Evolutionary conservation across 2,113 vertebrate species (phyloP).

Genomic region (Miniopterus natalensis): DNA sequence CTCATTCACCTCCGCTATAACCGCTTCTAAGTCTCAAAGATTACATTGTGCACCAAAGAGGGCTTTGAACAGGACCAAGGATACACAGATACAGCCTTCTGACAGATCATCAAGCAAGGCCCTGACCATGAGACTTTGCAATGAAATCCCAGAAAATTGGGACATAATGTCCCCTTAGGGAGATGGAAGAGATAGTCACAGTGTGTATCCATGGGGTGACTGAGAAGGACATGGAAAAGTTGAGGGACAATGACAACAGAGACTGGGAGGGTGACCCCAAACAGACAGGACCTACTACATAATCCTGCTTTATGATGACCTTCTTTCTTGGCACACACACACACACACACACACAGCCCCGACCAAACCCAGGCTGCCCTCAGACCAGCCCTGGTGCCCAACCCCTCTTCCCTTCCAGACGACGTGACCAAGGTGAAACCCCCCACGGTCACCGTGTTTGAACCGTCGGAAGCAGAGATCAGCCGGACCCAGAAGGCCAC

Average conservation of each 20-base stretch:
- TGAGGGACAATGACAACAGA: background rate
- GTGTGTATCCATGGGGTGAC: fast-evolving
- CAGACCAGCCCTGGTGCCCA: background rate
- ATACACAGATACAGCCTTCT: background rate
- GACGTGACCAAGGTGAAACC: fast-evolving
- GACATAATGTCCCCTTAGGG: too few relatives aligned
- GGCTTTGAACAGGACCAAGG: background rate
- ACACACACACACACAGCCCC: background rate
- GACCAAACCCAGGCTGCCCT: fast-evolving
- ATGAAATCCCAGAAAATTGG: background rate
- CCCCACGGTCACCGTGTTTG: conserved; percentile 85
- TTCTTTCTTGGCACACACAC: background rate
- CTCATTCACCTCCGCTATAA: background rate
- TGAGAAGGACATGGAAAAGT: background rate
- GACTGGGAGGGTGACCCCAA: fast-evolving
- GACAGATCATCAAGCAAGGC: background rate
- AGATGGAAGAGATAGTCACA: fast-evolving
- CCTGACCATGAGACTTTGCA: background rate
- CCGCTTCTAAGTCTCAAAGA: background rate
- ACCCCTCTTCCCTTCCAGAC: conserved; percentile 80
- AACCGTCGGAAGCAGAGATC: conserved; percentile 88
- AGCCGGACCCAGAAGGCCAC: conserved; percentile 87
- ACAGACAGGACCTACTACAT: background rate
- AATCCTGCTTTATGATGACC: background rate
- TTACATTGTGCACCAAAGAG: fast-evolving